A percentile compares a stretch with the other conserved stretches of the same genome.
Evolutionary conservation across 2,797 vertebrate species (phyloP).

Genomic region (Parambassis ranga): DNA sequence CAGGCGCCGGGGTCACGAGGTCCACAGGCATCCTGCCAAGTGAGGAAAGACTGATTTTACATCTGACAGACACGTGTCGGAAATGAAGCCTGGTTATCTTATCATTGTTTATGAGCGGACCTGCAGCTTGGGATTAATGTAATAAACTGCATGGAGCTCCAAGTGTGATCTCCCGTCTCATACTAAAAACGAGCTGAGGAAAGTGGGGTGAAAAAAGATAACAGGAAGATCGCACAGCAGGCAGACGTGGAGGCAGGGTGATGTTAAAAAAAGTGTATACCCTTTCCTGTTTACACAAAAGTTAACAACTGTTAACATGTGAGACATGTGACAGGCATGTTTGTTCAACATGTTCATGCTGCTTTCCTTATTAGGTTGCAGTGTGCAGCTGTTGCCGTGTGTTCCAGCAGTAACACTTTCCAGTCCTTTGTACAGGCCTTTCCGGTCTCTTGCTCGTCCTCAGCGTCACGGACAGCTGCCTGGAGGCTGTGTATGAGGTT

Average conservation of each 20-base stretch:
- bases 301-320: not conserved
- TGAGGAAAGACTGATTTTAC: not conserved
- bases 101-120: not conserved
- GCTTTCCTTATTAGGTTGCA: slow-evolving; percentile 11
- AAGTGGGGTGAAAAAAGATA: not conserved
- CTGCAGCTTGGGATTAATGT: not conserved
- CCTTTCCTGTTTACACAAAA: slow-evolving; percentile 45
- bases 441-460: slow-evolving; percentile 17
- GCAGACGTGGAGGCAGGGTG: not conserved
- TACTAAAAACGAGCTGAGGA: not conserved
- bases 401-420: slow-evolving; percentile 35
- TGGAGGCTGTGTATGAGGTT: not conserved
- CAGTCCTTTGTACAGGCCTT: not conserved
- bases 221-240: slow-evolving; percentile 1
- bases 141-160: not conserved
- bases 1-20: slow-evolving; percentile 4
- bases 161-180: not conserved
- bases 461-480: slow-evolving; percentile 14
- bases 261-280: not conserved
- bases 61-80: not conserved
- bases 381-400: not conserved
- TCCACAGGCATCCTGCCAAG: not conserved
- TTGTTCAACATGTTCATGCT: slow-evolving; percentile 21
- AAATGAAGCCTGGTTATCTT: not conserved
- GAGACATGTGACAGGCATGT: slow-evolving; percentile 17